These are phyloP conservation scores for Takifugu bimaculatus DNA, from an alignment of 2,113 vertebrate species.

Conservation along the genomic window DNA sequence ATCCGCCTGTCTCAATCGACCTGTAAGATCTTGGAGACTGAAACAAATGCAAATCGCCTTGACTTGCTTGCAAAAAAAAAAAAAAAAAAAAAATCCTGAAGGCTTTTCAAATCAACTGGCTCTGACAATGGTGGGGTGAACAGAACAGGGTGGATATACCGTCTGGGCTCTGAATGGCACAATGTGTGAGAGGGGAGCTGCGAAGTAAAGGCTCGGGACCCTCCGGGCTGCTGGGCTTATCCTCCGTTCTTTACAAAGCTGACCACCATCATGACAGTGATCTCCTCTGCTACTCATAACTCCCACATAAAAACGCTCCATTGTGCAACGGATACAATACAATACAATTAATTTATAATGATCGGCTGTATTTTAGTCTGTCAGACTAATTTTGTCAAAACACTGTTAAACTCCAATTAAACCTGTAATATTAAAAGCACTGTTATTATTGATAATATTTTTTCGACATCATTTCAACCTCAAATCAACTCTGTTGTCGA, in stretches of 20 bases:
- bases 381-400: too few relatives aligned
- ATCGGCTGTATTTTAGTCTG: too few relatives aligned
- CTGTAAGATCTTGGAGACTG: constrained; percentile 86
- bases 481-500: too few relatives aligned
- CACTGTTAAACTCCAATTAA: too few relatives aligned
- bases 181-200: constrained; percentile 62
- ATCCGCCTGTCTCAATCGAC: constrained; percentile 78
- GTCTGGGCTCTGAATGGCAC: constrained; percentile 64
- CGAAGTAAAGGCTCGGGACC: constrained; percentile 39
- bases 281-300: background rate
- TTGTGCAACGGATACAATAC: too few relatives aligned
- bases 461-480: too few relatives aligned
- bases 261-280: constrained; percentile 17
- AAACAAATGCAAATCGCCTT: constrained; percentile 87
- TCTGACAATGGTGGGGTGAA: constrained; percentile 78
- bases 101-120: constrained; percentile 80
- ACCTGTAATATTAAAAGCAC: too few relatives aligned
- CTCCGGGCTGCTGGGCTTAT: constrained; percentile 30
- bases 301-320: too few relatives aligned
- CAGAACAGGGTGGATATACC: constrained; percentile 71
- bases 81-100: constrained; percentile 76
- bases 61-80: constrained; percentile 79
- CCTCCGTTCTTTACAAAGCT: constrained; percentile 17
- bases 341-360: too few relatives aligned
- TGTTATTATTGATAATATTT: too few relatives aligned